Conservation (phyloP, 2,797 vertebrate genomes). For the Holocentrus rufus region DNA sequence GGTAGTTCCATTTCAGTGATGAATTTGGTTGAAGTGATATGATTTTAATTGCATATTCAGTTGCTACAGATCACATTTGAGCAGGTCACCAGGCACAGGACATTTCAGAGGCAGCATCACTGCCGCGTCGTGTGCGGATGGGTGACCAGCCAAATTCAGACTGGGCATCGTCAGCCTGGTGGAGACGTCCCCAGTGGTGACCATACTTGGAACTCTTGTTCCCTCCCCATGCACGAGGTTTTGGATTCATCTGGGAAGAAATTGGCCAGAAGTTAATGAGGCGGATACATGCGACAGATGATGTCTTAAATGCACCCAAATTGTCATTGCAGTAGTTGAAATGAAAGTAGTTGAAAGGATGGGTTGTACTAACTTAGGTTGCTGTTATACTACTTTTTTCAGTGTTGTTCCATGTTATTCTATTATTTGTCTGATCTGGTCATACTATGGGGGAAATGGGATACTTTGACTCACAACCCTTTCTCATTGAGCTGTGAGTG, state of each 20-base stretch:
- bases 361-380: no score
- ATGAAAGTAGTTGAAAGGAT: no score
- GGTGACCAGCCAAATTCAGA: slow-evolving; percentile 83
- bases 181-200: slow-evolving; percentile 59
- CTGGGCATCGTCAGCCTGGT: slow-evolving; percentile 72
- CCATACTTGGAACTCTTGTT: slow-evolving; percentile 68
- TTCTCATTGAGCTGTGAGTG: no score
- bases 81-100: slow-evolving; percentile 84
- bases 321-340: no score
- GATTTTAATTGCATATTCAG: not conserved
- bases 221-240: slow-evolving; percentile 78
- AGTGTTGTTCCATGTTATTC: no score
- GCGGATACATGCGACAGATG: not conserved
- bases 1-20: not conserved
- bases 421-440: no score
- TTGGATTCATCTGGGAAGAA: slow-evolving; percentile 80
- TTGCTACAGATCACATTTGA: not conserved
- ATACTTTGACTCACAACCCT: no score
- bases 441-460: no score
- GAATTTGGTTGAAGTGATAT: not conserved
- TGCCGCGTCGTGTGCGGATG: slow-evolving; percentile 77
- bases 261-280: not conserved
- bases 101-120: slow-evolving; percentile 85
- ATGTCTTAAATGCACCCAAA: no score
- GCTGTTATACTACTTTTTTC: no score